phyloP scores from a whole-genome alignment of 2,888 invertebrate genomes.

The Watsonalla binaria region DNA sequence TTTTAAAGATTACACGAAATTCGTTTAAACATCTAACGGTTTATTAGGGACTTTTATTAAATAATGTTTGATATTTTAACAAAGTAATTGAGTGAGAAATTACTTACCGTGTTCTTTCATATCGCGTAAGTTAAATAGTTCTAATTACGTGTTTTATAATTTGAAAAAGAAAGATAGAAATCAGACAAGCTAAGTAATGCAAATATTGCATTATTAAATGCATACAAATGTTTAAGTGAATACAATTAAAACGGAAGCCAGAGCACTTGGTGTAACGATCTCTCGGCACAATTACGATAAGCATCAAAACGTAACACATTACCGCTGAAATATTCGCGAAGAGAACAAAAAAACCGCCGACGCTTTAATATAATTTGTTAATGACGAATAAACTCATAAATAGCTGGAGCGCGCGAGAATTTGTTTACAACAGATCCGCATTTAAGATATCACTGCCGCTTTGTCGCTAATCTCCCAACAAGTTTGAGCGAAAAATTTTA shows the following conservation, averaged over 20 bases:
- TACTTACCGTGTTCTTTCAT: too few relatives aligned
- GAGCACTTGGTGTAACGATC: conserved; percentile 14
- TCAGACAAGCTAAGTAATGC: background rate
- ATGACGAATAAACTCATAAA: conserved; percentile 80
- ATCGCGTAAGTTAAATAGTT: too few relatives aligned
- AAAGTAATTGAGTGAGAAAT: too few relatives aligned
- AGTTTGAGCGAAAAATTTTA: conserved; percentile 75
- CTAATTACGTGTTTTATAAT: too few relatives aligned
- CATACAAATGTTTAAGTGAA: background rate
- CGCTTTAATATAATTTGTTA: conserved; percentile 79
- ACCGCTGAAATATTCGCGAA: conserved; percentile 44
- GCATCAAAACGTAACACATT: conserved; percentile 48
- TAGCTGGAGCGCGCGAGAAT: conserved; percentile 67
- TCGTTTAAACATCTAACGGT: too few relatives aligned
- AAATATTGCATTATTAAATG: background rate
- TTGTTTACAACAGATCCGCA: conserved; percentile 78
- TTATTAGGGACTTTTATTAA: too few relatives aligned
- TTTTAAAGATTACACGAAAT: too few relatives aligned
- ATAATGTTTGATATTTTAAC: too few relatives aligned
- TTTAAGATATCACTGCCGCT: conserved; percentile 75
- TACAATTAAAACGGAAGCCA: background rate
- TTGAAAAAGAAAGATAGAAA: background rate
- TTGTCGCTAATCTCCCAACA: conserved; percentile 77
- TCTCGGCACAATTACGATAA: conserved; percentile 52
- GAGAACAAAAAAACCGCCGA: conserved; percentile 63